Base-by-base conservation (phyloP, 2,888 invertebrate genomes). In the Meganola albula region DNA sequence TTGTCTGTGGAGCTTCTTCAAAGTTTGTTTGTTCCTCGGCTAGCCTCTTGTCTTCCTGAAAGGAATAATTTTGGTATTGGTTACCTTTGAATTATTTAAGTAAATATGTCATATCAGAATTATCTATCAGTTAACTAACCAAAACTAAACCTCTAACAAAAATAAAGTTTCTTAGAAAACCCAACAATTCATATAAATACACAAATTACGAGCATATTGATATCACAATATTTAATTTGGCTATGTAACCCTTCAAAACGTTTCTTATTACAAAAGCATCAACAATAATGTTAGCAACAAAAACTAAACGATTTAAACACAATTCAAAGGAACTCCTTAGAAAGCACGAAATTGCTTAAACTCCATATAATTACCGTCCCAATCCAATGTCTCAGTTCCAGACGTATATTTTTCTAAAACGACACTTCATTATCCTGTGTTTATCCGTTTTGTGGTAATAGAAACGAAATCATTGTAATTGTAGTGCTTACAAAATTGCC, bases 371-470 rank as follows among this genome's bases (percentile, higher is more conserved):
- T 78, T 67, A 69, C 26, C 40, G 24, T 52, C 48, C 49, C 55
- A 57, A 46, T 45, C 51, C 45, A 40, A 18, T 44, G 46, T 58
- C 50, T 53, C 61, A n/a, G n/a, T n/a, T n/a, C n/a, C n/a, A 67
- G 69, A 67, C 74, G 64, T 76, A 67, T 84, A 73, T 67, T 84
- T 84, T 77, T 72, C 65, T 67, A 82, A 85, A 85, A 83, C 80
- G 85, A 80, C 84, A 85, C 74, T 84, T 83, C 84, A 78, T 83
- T 82, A 84, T 72, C 63, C 66, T 53, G 45, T 63, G 61, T 68
- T 82, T 80, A 83, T 76, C 74, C 77, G 63, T 74, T 77, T 76
- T 74, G 72, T 70, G 67, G 75, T 66, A 83, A 82, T 83, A 79
- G 79, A 77, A 71, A 74, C 60, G 54, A 61, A 71, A 71, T 64